Conservation (phyloP, 92 coral and sea anemone genomes). For the Siderastrea siderea region DNA sequence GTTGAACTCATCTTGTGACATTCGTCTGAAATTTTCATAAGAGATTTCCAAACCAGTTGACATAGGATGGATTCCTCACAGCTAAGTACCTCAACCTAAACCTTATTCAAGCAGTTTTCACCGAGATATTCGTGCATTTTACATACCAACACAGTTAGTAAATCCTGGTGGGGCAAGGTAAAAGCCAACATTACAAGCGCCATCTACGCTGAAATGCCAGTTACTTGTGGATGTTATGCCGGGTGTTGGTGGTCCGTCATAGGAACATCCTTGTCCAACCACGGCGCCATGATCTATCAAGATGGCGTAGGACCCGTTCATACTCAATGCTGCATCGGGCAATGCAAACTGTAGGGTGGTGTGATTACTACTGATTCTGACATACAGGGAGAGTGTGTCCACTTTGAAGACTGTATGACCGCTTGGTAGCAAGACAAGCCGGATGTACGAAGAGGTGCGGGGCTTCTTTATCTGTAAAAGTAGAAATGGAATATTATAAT, state of each 20-base stretch:
- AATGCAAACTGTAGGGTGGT: slow-evolving; percentile 48
- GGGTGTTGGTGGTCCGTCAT: slow-evolving; percentile 73
- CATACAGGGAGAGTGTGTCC: slow-evolving; percentile 38
- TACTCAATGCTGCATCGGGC: slow-evolving; percentile 53
- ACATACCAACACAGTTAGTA: slow-evolving; percentile 38
- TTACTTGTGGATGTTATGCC: slow-evolving; percentile 28
- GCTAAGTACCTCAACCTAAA: background rate
- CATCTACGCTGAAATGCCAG: slow-evolving; percentile 47
- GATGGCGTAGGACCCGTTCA: slow-evolving; percentile 65
- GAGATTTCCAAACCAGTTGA: too few species aligned
- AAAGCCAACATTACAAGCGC: slow-evolving; percentile 45
- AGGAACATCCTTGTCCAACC: slow-evolving; percentile 70
- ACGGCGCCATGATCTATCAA: slow-evolving; percentile 68
- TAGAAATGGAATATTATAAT: background rate
- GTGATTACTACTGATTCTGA: slow-evolving; percentile 15
- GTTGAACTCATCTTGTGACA: too few species aligned
- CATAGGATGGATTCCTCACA: too few species aligned
- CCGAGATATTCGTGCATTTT: background rate
- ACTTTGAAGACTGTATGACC: slow-evolving; percentile 46
- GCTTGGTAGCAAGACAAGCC: slow-evolving; percentile 20
- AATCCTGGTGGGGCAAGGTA: slow-evolving; percentile 25
- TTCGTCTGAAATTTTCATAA: too few species aligned
- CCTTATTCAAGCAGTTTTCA: too few species aligned
- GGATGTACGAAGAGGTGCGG: slow-evolving; percentile 41
- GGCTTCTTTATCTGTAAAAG: slow-evolving; percentile 61